Percentiles rank a stretch among this genome's conserved stretches.
Evolutionary conservation across 2,797 vertebrate genomes (phyloP).

Genomic region (Labroides dimidiatus): DNA sequence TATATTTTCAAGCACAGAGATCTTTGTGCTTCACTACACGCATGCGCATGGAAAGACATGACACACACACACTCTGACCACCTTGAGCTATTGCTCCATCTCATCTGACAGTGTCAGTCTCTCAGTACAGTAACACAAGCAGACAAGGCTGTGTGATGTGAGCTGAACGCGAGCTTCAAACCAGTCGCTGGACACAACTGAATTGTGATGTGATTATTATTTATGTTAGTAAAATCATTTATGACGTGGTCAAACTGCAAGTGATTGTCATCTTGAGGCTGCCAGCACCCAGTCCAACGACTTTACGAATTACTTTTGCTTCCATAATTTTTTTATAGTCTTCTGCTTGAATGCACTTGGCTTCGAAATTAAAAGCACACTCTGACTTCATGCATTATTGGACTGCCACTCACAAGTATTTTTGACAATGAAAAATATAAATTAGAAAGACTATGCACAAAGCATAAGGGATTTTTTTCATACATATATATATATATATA

Average conservation of each 20-base stretch:
- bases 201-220: neutral
- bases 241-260: neutral
- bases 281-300: neutral
- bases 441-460: no score
- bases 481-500: no score
- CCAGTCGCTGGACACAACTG: constrained; percentile 51
- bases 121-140: constrained; percentile 56
- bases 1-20: constrained; percentile 21
- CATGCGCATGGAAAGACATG: neutral
- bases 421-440: no score
- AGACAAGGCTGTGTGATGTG: constrained; percentile 52
- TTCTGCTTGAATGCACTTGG: neutral
- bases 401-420: no score
- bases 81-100: constrained; percentile 53
- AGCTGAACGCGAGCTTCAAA: constrained; percentile 38
- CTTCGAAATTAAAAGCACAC: neutral
- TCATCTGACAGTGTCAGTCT: constrained; percentile 62
- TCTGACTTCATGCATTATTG: no score
- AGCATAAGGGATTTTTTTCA: no score
- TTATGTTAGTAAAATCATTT: neutral
- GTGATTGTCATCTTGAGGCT: neutral
- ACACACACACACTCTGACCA: constrained; percentile 17
- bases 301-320: neutral
- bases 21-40: constrained; percentile 12
- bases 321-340: neutral